Evolutionary conservation across 2,113 vertebrate genomes (phyloP), one percentile per base, ranked within the genome.

Genomic region (Ciconia stormi): DNA sequence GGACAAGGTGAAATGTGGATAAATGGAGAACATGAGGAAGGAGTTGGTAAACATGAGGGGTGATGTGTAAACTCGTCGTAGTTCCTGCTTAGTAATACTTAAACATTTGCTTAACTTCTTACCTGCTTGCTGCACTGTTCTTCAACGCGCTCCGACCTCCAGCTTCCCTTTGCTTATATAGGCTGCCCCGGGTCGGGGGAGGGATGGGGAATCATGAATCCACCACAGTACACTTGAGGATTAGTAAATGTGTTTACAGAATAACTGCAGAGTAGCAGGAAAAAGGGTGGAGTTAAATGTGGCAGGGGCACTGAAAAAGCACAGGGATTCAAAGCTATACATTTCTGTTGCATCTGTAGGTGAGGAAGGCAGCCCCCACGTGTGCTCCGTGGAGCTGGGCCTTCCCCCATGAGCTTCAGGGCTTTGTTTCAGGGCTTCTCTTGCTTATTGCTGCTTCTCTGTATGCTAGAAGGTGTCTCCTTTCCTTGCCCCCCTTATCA

Each of bases 81-180:
- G 70, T 76, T 94, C 78, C 84, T 94, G 95, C 94, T 87, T 29
- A 44, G 81, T 40, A 27, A 73, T 49, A 70, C 34, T 88, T 92
- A 25, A 96, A 84, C 70, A 44, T 96, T 96, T 95, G 84, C 27
- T 96, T 76, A 56, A 85, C 87, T 94, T 82, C 91, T 87, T 36
- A 59, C 72, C 77, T 42, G 6, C 65, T 63, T 15, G 13, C 67
- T 61, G 76, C 29, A 0, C 36, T 7, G 59, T 30, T 67, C 55
- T 30, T 18, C 44, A 17, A 2, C 0, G 3, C 3, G 7, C 70
- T 20, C 83, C 13, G 66, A 59, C 89, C 88, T 91, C 63, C 67
- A 13, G 87, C 83, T 80, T 87, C 62, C 73, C 61, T 26, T 5
- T 9, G 59, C 62, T 55, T 44, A 20, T 15, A 5, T 17, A n/a